phyloP scores from a whole-genome alignment of 2,888 invertebrate species.

The Lepidonotus clava region DNA sequence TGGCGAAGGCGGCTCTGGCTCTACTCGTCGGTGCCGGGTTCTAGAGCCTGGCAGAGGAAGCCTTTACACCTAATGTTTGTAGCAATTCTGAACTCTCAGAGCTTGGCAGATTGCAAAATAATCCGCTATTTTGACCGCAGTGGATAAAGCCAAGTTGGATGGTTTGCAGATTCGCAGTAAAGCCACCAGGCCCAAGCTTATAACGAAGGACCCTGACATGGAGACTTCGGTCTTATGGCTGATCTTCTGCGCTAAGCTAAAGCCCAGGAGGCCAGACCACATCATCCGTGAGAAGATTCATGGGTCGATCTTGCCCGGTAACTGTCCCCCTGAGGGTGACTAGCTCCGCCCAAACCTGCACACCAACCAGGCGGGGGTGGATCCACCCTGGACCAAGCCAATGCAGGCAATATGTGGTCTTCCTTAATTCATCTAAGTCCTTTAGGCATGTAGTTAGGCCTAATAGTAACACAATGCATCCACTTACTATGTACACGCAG shows the following conservation, averaged over 20 bases:
- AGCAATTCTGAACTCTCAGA: neutral
- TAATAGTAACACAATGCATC: no score
- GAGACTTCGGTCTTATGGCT: neutral
- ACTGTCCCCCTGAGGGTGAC: conserved; percentile 16
- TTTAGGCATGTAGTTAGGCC: no score
- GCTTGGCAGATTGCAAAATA: neutral
- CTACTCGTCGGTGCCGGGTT: no score
- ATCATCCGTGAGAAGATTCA: neutral
- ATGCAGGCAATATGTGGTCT: neutral
- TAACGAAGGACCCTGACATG: neutral
- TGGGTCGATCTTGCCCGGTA: neutral
- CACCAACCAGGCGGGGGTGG: neutral
- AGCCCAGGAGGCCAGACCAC: neutral
- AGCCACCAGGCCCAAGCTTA: neutral
- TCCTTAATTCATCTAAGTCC: no score
- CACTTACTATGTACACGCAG: no score
- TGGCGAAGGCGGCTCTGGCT: neutral
- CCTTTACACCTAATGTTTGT: neutral
- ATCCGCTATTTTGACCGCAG: no score
- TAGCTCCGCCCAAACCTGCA: neutral
- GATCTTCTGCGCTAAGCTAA: neutral
- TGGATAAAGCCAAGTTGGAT: no score
- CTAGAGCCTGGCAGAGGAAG: neutral
- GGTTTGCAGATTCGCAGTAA: no score
- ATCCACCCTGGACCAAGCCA: neutral